A percentile compares a stretch with the other conserved stretches of the same genome.
These are phyloP conservation scores for Pyrocephalus nanus DNA, from an alignment of 2,797 vertebrate species.

Conservation along the genomic window DNA sequence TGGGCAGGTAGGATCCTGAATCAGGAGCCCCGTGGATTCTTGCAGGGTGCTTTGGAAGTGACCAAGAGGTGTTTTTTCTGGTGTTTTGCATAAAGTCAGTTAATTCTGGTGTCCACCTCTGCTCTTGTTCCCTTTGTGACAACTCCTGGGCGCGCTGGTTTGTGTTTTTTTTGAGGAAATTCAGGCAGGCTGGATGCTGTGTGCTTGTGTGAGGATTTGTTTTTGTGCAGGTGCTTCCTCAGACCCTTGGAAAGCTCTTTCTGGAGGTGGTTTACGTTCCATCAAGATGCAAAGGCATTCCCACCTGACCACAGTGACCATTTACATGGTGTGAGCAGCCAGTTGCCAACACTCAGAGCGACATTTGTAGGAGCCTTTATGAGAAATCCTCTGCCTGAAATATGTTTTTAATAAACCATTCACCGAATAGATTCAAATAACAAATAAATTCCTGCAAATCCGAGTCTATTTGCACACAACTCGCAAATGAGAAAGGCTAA, in stretches of 20 bases:
- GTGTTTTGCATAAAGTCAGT: rapidly evolving
- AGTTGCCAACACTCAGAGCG: neutral
- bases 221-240: constrained; percentile 30
- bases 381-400: constrained; percentile 44
- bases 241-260: neutral
- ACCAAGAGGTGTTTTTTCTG: neutral
- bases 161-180: neutral
- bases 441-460: constrained; percentile 6
- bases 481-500: constrained; percentile 31
- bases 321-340: neutral
- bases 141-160: neutral
- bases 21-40: neutral
- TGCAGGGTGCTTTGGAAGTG: neutral
- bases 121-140: neutral
- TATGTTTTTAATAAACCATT: constrained; percentile 63
- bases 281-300: neutral
- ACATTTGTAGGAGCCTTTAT: neutral
- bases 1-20: neutral
- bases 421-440: neutral
- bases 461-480: constrained; percentile 16
- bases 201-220: rapidly evolving
- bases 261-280: neutral
- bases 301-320: neutral
- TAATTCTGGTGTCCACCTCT: neutral
- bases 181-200: neutral